phyloP scores from a whole-genome alignment of 2,888 invertebrate genomes.

The Caenorhabditis uteleia region DNA sequence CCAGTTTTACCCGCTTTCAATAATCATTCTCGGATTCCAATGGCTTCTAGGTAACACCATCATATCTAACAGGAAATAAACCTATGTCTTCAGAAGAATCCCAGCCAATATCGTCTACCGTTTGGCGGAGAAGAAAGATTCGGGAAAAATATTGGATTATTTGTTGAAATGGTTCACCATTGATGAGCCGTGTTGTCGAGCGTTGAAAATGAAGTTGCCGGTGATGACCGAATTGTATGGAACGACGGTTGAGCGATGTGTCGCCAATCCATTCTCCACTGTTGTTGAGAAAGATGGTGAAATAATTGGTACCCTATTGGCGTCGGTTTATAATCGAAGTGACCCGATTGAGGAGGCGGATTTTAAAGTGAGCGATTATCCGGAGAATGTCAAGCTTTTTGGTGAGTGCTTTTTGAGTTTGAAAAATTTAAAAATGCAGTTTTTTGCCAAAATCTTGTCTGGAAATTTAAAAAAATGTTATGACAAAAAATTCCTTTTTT shows the following conservation, averaged over 20 bases:
- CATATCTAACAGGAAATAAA: too few species aligned
- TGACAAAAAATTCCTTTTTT: too few species aligned
- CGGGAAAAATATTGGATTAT: slow-evolving; percentile 3
- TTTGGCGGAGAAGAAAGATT: background rate
- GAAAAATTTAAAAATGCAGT: too few species aligned
- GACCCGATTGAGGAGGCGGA: slow-evolving; percentile 14
- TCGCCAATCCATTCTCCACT: slow-evolving; percentile 11
- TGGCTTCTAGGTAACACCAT: too few species aligned
- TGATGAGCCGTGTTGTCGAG: slow-evolving; percentile 13
- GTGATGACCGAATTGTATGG: too few species aligned
- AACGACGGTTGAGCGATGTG: slow-evolving; percentile 9
- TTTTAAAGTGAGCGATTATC: slow-evolving; percentile 4
- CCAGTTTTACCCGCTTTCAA: too few species aligned
- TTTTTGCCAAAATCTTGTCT: too few species aligned
- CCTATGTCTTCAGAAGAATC: too few species aligned
- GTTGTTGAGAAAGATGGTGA: slow-evolving; percentile 11
- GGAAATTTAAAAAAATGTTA: too few species aligned
- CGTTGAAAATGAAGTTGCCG: slow-evolving; percentile 1
- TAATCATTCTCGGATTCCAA: too few species aligned
- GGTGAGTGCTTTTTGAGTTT: too few species aligned
- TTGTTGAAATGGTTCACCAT: slow-evolving; percentile 6
- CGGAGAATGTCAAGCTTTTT: too few species aligned
- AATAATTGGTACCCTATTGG: slow-evolving; percentile 3
- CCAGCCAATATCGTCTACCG: background rate
- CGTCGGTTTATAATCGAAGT: slow-evolving; percentile 17